phyloP scores from a whole-genome alignment of 1,140 invertebrate species.

The Hylaeus volcanicus region DNA sequence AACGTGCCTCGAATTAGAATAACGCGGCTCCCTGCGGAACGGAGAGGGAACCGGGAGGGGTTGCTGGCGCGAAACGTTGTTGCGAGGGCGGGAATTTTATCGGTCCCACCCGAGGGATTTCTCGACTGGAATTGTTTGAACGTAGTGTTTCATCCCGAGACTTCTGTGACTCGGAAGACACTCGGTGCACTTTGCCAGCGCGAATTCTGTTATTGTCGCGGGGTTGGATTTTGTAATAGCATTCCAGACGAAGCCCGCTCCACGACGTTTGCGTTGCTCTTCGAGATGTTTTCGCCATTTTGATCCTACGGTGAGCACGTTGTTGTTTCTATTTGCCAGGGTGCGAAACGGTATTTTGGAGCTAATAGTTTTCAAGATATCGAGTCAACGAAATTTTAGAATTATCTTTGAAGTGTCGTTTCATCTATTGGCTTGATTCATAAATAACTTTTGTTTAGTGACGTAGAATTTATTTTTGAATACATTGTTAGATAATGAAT shows the following conservation, averaged over 20 bases:
- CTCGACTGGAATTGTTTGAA: slow-evolving; percentile 23
- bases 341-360: too few relatives aligned
- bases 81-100: slow-evolving; percentile 33
- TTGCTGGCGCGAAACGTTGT: neutral
- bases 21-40: neutral
- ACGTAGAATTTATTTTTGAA: too few relatives aligned
- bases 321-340: too few relatives aligned
- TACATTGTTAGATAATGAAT: too few relatives aligned
- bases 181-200: neutral
- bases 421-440: too few relatives aligned
- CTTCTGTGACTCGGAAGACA: neutral
- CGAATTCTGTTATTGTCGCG: neutral
- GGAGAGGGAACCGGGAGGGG: neutral
- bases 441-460: too few relatives aligned
- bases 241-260: neutral
- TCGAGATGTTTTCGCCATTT: too few relatives aligned
- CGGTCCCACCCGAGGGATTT: neutral
- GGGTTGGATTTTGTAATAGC: slow-evolving; percentile 1
- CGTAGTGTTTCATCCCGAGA: neutral
- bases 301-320: too few relatives aligned
- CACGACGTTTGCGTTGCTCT: neutral
- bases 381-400: too few relatives aligned
- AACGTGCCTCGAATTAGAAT: slow-evolving; percentile 47
- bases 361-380: too few relatives aligned
- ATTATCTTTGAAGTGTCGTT: too few relatives aligned